These are phyloP conservation scores for Heteromormyrus szaboi DNA, from an alignment of 2,797 vertebrate species.

Conservation along the genomic window DNA sequence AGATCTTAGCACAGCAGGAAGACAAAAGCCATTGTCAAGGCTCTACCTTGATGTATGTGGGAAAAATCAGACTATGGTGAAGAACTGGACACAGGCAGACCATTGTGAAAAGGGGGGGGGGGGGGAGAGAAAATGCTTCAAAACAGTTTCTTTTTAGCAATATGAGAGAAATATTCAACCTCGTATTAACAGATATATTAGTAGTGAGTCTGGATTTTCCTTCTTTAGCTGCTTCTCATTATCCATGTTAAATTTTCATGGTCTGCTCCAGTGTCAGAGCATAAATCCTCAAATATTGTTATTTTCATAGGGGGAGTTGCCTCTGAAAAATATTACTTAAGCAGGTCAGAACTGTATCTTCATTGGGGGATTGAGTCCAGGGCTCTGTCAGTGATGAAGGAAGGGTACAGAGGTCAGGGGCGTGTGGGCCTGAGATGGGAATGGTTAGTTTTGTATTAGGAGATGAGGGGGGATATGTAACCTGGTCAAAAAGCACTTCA, in stretches of 20 bases:
- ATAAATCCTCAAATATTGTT: neutral
- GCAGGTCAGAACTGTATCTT: neutral
- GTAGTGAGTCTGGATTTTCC: neutral
- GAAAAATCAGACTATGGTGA: neutral
- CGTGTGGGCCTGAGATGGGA: neutral
- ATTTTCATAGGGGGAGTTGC: neutral
- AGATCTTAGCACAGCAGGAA: neutral
- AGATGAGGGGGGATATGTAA: neutral
- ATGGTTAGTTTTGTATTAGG: neutral
- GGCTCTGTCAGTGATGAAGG: neutral
- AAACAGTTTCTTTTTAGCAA: neutral
- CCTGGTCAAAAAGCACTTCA: neutral
- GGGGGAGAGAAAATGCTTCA: neutral
- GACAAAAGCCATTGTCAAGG: neutral
- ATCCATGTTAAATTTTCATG: neutral
- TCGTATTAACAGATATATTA: neutral
- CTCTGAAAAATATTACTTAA: conserved; percentile 4
- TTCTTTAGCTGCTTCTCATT: neutral
- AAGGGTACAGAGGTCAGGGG: neutral
- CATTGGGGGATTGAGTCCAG: neutral
- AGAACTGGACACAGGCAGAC: neutral
- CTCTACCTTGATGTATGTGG: neutral
- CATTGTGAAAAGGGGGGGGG: neutral
- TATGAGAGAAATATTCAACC: neutral
- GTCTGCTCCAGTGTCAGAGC: neutral